These are phyloP conservation scores for Neosilurus mollespiculum DNA, from an alignment of 2,797 vertebrate species.

Conservation along the genomic window DNA sequence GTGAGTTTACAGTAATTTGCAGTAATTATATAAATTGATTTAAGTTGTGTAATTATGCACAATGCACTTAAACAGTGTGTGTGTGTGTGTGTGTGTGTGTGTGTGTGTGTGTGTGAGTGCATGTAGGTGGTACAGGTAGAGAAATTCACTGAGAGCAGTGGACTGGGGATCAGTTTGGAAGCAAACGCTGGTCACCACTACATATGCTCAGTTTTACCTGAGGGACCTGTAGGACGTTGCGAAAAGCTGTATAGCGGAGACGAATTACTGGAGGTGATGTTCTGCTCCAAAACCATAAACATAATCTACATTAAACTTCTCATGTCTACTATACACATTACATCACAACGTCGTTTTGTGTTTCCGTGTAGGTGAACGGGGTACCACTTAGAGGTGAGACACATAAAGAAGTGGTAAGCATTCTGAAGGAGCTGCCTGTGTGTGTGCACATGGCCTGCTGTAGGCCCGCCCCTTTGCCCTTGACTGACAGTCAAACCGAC, in stretches of 20 bases:
- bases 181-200: constrained; percentile 89
- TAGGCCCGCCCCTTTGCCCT: constrained; percentile 73
- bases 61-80: neutral
- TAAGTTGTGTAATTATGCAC: neutral
- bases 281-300: neutral
- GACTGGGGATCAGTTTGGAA: constrained; percentile 94
- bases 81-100: neutral
- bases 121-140: constrained; percentile 88
- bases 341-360: neutral
- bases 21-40: neutral
- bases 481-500: constrained; percentile 65
- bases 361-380: constrained; percentile 83
- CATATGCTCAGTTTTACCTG: constrained; percentile 91
- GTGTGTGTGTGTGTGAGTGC: constrained; percentile 32
- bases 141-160: constrained; percentile 93
- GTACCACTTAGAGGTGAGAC: constrained; percentile 90
- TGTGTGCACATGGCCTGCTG: constrained; percentile 90
- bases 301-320: neutral
- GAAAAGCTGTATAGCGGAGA: constrained; percentile 92
- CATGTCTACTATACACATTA: neutral
- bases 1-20: constrained; percentile 1
- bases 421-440: constrained; percentile 91
- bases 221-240: constrained; percentile 90
- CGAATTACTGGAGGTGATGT: constrained; percentile 87
- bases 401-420: constrained; percentile 91